Conservation (phyloP, 2,113 vertebrate species). For the Serilophus lunatus region DNA sequence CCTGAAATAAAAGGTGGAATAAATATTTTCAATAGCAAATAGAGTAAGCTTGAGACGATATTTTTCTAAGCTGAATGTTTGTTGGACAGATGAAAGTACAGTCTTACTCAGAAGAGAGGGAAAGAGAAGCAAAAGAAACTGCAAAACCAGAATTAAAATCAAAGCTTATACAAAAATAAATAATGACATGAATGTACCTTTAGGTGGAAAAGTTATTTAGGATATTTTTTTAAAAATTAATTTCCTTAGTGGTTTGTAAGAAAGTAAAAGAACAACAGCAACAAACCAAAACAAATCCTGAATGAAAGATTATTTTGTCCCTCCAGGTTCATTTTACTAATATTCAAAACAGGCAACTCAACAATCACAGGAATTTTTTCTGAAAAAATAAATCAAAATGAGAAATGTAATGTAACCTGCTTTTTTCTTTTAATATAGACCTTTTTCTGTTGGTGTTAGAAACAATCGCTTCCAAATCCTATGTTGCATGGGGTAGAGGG, state of each 20-base stretch:
- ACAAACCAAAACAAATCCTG: too few relatives aligned
- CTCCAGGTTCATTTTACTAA: background rate
- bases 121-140: background rate
- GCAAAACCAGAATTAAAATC: background rate
- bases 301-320: background rate
- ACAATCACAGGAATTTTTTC: background rate
- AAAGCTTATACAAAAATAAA: background rate
- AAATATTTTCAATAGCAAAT: background rate
- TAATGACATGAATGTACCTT: fast-evolving
- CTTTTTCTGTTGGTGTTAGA: background rate
- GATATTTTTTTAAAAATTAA: background rate
- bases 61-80: background rate
- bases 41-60: background rate
- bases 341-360: background rate
- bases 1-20: background rate
- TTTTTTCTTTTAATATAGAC: background rate
- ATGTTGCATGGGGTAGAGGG: background rate
- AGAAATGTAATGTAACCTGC: background rate
- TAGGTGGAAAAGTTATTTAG: background rate
- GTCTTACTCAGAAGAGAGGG: background rate
- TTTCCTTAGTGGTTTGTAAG: background rate
- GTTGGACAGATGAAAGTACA: background rate
- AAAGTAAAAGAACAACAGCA: background rate
- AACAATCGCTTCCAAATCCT: background rate
- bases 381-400: background rate